Base-by-base conservation (phyloP, 2,888 invertebrate species). In the Taenaris catops region DNA sequence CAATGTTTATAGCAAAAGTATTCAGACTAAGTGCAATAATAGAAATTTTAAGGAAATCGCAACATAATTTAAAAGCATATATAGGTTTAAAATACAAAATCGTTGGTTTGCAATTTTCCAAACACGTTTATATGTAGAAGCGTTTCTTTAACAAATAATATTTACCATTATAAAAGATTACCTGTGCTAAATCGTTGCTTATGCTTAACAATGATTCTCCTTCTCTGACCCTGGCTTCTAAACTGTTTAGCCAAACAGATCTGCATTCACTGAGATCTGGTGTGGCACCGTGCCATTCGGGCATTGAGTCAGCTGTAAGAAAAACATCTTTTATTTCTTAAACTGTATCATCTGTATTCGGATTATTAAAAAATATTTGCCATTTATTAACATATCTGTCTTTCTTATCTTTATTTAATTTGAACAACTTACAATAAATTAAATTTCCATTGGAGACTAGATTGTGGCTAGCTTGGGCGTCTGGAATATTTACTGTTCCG, bases 181-280 rank as follows among this genome's bases (percentile, higher is more conserved):
- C 90, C 72, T 92, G 93, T 8, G 94, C 93, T 46, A 95, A 80
- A 57, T 95, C 95, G 58, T 93, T 93, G 59, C 94, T 94, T 60
- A 96, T 94, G 47, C 93, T 92, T 38, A 92, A 91, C 5, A 96
- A 76, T 0, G 93, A 91, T 55, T 94, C 94, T 24, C 93, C 92
- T 41, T 93, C 92, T 44, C 91, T 87, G 5, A 95, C 93, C 14
- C 95, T 88, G 38, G 93, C 92, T 64, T 96, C 95, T 3, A 96
- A 83, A 48, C 93, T 94, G 41, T 94, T 94, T 28, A 96, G 80
- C 96, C 96, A 96, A 3, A 95, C 91, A 1, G 96, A 96, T 6
- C 94, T 89, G 53, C 96, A 96, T 63, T 95, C 95, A 55, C 95
- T 95, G 12, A 96, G 87, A 67, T 96, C 96, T 0, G 96, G 96